Evolutionary conservation across 2,113 vertebrate species (phyloP), one percentile per base, ranked within the genome.

Genomic region (Mesembrinibis cayennensis): DNA sequence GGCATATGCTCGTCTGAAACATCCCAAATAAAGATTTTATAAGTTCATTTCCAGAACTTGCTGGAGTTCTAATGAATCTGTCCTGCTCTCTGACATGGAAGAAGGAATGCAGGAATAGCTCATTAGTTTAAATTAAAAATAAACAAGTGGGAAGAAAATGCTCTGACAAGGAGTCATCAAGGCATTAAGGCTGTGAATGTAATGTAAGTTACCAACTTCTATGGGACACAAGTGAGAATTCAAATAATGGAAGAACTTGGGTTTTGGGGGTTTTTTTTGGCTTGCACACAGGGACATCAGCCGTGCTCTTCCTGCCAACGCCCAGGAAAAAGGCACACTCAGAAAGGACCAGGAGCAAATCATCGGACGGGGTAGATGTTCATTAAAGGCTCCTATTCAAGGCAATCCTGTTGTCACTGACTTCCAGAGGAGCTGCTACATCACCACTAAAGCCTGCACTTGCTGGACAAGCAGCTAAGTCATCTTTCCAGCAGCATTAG

Each of bases 21-120:
- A 93, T 84, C 96, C 96, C 97, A 73, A 95, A 92, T 38, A 70
- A 95, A 90, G 96, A 53, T 91, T 95, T 96, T 67, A 96, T 67
- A 96, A 97, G 90, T 82, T 92, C 66, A 61, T 93, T 91, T 97
- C 69, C 86, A 95, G 87, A 95, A 96, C 74, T 79, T 59, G 29
- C 55, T 42, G 18, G 69, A 89, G 86, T 92, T 97, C 93, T 61
- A 95, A 90, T 47, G 47, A 93, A 87, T 95, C 92, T 89, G 80
- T 91, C 84, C 95, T 67, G 89, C 87, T 95, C 86, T 90, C 92
- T 95, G 85, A 93, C 50, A 62, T 13, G 15, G 81, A 96, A 82
- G 89, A 97, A 95, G 81, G 82, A 84, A 93, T 69, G 92, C 47
- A 97, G 90, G 91, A 95, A 92, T 45, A 95, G 88, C 50, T 95